Evolutionary conservation across 2,113 vertebrate genomes (phyloP).

Genomic region (Gambusia holbrooki): DNA sequence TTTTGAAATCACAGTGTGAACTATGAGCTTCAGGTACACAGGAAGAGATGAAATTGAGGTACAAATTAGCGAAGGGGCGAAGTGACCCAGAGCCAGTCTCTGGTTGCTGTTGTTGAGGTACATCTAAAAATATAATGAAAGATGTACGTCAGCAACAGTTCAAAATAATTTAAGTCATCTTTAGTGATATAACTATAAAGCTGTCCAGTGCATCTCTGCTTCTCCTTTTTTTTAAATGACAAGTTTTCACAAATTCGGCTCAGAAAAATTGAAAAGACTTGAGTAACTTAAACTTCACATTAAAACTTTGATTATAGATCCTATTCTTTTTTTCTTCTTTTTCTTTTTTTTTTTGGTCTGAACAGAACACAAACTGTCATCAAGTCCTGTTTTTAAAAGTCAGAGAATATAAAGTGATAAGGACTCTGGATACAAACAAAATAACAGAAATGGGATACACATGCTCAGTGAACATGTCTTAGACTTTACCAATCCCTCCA

Average conservation of each 20-base stretch:
- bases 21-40: not conserved
- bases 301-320: slow-evolving; percentile 78
- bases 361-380: slow-evolving; percentile 82
- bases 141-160: slow-evolving; percentile 4
- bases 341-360: slow-evolving; percentile 86
- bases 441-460: slow-evolving; percentile 60
- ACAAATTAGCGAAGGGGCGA: not conserved
- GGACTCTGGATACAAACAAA: slow-evolving; percentile 76
- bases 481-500: slow-evolving; percentile 50
- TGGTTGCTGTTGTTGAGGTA: slow-evolving; percentile 54
- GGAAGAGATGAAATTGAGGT: not conserved
- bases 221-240: slow-evolving; percentile 75
- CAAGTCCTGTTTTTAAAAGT: slow-evolving; percentile 70
- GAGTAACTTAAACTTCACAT: slow-evolving; percentile 81
- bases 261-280: slow-evolving; percentile 51
- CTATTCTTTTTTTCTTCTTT: slow-evolving; percentile 68
- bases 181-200: slow-evolving; percentile 43
- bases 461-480: slow-evolving; percentile 62
- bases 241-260: slow-evolving; percentile 77
- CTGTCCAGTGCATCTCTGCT: slow-evolving; percentile 76
- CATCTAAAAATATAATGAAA: slow-evolving; percentile 34
- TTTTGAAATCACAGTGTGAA: not conserved
- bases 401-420: slow-evolving; percentile 81
- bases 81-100: not conserved
- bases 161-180: slow-evolving; percentile 55